These are phyloP conservation scores for Heloderma charlesbogerti DNA, from an alignment of 2,113 vertebrate genomes.

Conservation along the genomic window DNA sequence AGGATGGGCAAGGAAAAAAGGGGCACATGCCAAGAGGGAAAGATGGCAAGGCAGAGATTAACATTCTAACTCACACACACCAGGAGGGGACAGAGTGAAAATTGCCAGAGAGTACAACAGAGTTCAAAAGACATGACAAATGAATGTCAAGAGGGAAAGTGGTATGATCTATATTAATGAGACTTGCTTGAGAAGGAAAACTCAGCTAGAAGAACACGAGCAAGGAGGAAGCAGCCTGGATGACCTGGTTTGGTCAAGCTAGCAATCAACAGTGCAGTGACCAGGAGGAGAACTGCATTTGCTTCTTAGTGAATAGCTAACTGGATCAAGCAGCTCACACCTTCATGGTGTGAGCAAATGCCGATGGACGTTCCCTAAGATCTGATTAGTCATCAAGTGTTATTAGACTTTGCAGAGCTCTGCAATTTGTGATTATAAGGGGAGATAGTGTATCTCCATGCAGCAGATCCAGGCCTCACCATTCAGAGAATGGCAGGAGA, in stretches of 20 bases:
- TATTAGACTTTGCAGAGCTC: constrained; percentile 18
- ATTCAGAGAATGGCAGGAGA: background rate
- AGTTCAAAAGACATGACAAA: constrained; percentile 32
- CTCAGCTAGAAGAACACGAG: background rate
- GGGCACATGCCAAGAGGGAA: background rate
- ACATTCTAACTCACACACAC: constrained; percentile 16
- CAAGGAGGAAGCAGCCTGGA: background rate
- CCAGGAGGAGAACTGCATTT: background rate
- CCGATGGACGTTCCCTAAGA: background rate
- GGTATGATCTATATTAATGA: constrained; percentile 34
- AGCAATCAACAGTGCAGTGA: background rate
- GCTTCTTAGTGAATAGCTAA: background rate
- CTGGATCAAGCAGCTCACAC: background rate
- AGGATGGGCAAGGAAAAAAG: background rate
- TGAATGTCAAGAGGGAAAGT: constrained; percentile 14
- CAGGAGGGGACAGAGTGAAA: constrained; percentile 17
- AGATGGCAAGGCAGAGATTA: constrained; percentile 20
- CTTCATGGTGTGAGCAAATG: background rate
- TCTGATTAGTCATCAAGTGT: constrained; percentile 9
- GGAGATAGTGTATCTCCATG: background rate
- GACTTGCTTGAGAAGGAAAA: background rate
- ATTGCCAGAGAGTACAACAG: constrained; percentile 17
- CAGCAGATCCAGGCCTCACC: constrained; percentile 8
- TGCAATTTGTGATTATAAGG: constrained; percentile 15
- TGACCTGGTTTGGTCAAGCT: background rate